These are phyloP conservation scores for Garra rufa DNA, from an alignment of 2,113 vertebrate species.

Conservation along the genomic window DNA sequence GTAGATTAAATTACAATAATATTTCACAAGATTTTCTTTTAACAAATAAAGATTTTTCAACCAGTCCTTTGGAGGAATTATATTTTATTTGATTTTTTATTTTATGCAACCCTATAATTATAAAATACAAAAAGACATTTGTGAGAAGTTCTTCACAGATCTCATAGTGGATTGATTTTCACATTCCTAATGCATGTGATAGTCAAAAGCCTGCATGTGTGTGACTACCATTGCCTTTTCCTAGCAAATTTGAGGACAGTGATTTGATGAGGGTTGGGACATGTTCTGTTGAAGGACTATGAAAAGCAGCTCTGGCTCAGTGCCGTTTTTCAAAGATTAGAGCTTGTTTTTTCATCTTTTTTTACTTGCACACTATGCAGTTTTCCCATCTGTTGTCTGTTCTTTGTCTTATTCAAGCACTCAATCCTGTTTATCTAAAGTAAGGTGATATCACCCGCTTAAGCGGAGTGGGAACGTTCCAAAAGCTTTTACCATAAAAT, in stretches of 20 bases:
- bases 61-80: too few relatives aligned
- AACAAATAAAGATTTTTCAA: too few relatives aligned
- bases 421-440: conserved; percentile 47
- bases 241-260: conserved; percentile 1
- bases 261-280: conserved; percentile 25
- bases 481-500: conserved; percentile 44
- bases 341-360: conserved; percentile 8
- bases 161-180: background rate
- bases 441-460: conserved; percentile 28
- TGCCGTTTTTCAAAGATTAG: background rate
- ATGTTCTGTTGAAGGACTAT: background rate
- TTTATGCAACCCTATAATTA: background rate
- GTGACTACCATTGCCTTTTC: background rate
- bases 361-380: conserved; percentile 17
- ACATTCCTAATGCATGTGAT: background rate
- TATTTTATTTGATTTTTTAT: background rate
- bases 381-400: conserved; percentile 46
- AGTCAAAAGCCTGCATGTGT: background rate
- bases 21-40: background rate
- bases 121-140: background rate
- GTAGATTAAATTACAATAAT: background rate
- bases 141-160: background rate
- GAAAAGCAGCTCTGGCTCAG: background rate
- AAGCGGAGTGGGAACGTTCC: conserved; percentile 11
- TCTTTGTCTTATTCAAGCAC: conserved; percentile 33